phyloP scores from a whole-genome alignment of 2,888 invertebrate species.

The Xanthia icteritia region DNA sequence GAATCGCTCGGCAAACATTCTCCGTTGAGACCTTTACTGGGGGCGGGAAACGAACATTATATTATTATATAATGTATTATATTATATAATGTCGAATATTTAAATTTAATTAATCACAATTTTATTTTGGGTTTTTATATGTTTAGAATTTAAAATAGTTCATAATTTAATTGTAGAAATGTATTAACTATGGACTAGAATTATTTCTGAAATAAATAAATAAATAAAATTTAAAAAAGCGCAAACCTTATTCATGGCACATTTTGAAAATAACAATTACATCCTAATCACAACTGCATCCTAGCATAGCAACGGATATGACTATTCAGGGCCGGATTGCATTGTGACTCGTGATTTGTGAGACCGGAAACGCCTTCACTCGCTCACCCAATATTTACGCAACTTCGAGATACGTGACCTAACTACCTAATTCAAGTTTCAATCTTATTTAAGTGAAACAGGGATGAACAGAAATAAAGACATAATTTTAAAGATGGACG shows the following conservation, averaged over 20 bases:
- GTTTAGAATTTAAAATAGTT: too few species aligned
- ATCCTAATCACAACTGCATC: neutral
- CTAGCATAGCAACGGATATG: neutral
- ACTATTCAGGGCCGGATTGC: constrained; percentile 32
- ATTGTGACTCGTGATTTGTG: constrained; percentile 18
- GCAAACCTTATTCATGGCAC: neutral
- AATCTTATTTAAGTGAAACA: constrained; percentile 3
- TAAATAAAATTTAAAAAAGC: neutral
- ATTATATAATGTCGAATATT: too few species aligned
- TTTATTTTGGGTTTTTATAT: too few species aligned
- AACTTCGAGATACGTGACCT: neutral
- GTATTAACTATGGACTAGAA: too few species aligned
- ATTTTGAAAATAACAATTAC: neutral
- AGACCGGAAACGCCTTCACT: constrained; percentile 6
- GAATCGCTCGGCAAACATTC: neutral
- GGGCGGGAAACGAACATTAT: neutral
- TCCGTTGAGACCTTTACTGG: neutral
- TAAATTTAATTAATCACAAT: too few species aligned
- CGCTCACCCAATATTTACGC: constrained; percentile 6
- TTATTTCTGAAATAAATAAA: too few species aligned
- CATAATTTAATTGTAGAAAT: too few species aligned
- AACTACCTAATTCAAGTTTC: constrained; percentile 1
- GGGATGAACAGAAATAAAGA: constrained; percentile 12
- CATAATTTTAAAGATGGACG: constrained; percentile 14
- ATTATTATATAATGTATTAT: too few species aligned